Evolutionary conservation across 2,113 vertebrate genomes (phyloP), one percentile per base, ranked within the genome.

Genomic region (Oncorhynchus kisutch): DNA sequence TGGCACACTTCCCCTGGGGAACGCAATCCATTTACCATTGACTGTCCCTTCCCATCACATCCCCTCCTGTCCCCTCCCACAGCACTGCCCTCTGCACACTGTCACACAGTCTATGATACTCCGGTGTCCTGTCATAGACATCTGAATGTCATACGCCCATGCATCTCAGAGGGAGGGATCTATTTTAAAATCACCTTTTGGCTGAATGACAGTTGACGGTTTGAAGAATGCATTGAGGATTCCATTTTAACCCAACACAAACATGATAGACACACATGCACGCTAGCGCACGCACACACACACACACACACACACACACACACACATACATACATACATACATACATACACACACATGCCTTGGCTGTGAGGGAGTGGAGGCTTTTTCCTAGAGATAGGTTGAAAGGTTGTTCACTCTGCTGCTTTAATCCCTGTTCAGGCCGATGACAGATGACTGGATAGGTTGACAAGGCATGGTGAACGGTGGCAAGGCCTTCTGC

Each of bases 21-120:
- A 80, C 60, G 39, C 71, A 86, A 81, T 75, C 78, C 74, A 82
- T 75, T 79, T 80, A 83, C 78, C 69, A 82, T 77, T 11, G 79
- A 82, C 80, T 81, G 74, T 77, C 76, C 82, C 72, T 18, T 75
- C 27, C 57, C 16, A 18, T 34, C 27, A 0, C 27, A 12, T 24
- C 27, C 4, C 27, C 13, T 25, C 24, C 6, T 25, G 64, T 27
- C 13, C 8, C 39, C 2, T 45, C 9, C 64, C 51, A 68, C 60
- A 39, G 34, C 57, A 29, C 69, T 67, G 45, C n/a, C 65, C 60
- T 20, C 27, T 34, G 27, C 57, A 69, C 49, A 60, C 25, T 6
- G 57, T 48, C 71, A 71, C 67, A 71, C 74, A 57, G 16, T 54
- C 64, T 45, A 75, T 81, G 62, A 67, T 70, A 25, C 24, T 3